Conservation (phyloP, 2,797 vertebrate genomes). For the Apogon hyalosoma region DNA sequence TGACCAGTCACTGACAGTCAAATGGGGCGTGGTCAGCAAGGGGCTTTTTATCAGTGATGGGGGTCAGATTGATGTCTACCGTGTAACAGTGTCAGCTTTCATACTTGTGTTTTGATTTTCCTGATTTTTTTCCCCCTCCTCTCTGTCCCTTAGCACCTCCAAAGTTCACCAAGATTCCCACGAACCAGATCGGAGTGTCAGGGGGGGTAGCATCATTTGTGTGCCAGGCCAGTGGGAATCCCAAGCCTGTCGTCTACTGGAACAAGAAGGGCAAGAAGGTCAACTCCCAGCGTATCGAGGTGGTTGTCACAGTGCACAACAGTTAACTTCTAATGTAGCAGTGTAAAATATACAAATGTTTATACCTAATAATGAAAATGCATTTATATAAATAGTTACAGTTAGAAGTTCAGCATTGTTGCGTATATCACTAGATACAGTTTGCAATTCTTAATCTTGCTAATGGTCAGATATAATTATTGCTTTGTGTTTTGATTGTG, state of each 20-base stretch:
- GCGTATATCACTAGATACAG: not conserved
- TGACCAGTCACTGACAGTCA: slow-evolving; percentile 58
- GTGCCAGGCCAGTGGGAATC: slow-evolving; percentile 94
- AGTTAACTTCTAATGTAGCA: slow-evolving; percentile 15
- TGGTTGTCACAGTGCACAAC: slow-evolving; percentile 84
- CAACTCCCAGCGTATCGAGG: slow-evolving; percentile 98
- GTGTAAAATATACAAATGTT: slow-evolving; percentile 28
- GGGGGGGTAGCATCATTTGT: slow-evolving; percentile 98
- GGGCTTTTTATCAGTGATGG: slow-evolving; percentile 19
- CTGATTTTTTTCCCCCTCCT: not conserved
- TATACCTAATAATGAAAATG: not conserved
- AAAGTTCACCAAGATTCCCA: slow-evolving; percentile 91
- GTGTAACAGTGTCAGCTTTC: slow-evolving; percentile 33
- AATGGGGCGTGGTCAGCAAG: slow-evolving; percentile 58
- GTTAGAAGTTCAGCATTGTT: not conserved
- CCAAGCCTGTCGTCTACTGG: slow-evolving; percentile 96
- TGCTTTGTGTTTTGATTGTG: slow-evolving; percentile 6
- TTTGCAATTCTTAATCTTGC: not conserved
- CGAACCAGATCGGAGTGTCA: slow-evolving; percentile 96
- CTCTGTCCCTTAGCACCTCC: slow-evolving; percentile 71
- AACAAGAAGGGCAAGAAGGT: slow-evolving; percentile 99
- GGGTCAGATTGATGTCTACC: slow-evolving; percentile 30
- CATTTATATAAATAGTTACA: not conserved
- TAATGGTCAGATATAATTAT: not conserved
- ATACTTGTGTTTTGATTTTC: slow-evolving; percentile 20